Conservation (phyloP, 2,797 vertebrate genomes). For the Margarornis squamiger region DNA sequence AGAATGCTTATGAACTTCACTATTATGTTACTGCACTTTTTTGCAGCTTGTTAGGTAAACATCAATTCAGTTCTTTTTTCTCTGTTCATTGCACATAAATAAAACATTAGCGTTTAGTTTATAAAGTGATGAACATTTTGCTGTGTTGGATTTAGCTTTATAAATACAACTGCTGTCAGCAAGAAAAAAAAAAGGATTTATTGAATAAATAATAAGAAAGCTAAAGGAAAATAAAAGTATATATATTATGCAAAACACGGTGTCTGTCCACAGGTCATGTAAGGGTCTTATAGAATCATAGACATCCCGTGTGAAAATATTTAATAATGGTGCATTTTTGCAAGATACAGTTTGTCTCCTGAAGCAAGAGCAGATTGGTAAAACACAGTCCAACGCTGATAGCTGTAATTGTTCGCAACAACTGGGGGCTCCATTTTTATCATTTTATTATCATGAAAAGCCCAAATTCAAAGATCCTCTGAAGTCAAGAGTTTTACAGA, state of each 20-base stretch:
- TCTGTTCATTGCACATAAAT: conserved; percentile 87
- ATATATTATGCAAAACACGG: conserved; percentile 77
- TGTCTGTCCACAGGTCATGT: conserved; percentile 78
- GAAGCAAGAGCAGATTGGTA: background rate
- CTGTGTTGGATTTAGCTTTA: conserved; percentile 82
- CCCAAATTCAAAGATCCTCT: background rate
- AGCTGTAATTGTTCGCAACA: conserved; percentile 18
- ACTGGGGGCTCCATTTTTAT: background rate
- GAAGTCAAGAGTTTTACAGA: background rate
- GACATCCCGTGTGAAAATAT: conserved; percentile 38
- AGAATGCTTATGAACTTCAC: conserved; percentile 81
- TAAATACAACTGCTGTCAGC: conserved; percentile 88
- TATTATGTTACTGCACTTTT: conserved; percentile 83
- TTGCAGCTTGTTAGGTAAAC: conserved; percentile 87
- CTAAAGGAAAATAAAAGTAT: conserved; percentile 80
- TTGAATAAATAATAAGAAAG: conserved; percentile 88
- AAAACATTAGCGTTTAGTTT: conserved; percentile 87
- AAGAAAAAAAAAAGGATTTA: conserved; percentile 81
- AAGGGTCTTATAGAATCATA: conserved; percentile 54
- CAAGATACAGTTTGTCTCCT: background rate
- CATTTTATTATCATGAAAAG: background rate
- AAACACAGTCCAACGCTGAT: background rate
- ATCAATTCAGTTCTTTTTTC: conserved; percentile 85
- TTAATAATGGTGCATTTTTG: conserved; percentile 15
- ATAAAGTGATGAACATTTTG: conserved; percentile 88